Evolutionary conservation across 2,888 invertebrate genomes (phyloP).

Genomic region (Steromphala cineraria): DNA sequence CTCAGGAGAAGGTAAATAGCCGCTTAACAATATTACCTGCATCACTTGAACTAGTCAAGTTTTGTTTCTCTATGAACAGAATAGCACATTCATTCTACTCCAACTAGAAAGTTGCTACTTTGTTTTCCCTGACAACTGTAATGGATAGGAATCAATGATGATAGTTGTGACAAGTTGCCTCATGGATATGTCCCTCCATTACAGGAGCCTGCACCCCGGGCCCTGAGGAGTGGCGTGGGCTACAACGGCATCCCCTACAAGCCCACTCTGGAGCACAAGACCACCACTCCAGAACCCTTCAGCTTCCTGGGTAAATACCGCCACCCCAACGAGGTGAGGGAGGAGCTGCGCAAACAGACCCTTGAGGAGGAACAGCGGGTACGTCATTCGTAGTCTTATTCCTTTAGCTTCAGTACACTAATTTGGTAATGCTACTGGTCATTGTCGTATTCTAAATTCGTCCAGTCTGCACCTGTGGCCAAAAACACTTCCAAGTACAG

Average conservation of each 20-base stretch:
- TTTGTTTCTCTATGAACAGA: no score
- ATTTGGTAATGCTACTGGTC: no score
- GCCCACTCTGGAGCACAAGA: constrained; percentile 61
- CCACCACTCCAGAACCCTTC: constrained; percentile 78
- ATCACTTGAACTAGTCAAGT: no score
- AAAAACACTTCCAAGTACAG: no score
- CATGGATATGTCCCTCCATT: neutral
- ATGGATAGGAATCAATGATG: no score
- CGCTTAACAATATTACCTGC: no score
- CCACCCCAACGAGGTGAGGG: constrained; percentile 78
- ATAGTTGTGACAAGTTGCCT: neutral
- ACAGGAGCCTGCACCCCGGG: constrained; percentile 23
- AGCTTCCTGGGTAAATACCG: constrained; percentile 84
- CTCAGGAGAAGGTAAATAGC: constrained; percentile 47
- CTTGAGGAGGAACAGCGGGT: constrained; percentile 70
- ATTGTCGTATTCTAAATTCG: no score
- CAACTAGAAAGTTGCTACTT: no score
- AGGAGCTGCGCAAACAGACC: constrained; percentile 80
- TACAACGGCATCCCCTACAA: constrained; percentile 67
- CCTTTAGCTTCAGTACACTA: neutral
- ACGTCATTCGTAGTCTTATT: neutral
- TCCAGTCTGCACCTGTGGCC: no score
- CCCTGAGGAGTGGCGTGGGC: constrained; percentile 52
- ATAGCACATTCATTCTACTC: no score
- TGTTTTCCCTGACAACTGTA: no score